Base-by-base conservation (phyloP, 1,140 invertebrate species). In the Lanistes nyassanus region DNA sequence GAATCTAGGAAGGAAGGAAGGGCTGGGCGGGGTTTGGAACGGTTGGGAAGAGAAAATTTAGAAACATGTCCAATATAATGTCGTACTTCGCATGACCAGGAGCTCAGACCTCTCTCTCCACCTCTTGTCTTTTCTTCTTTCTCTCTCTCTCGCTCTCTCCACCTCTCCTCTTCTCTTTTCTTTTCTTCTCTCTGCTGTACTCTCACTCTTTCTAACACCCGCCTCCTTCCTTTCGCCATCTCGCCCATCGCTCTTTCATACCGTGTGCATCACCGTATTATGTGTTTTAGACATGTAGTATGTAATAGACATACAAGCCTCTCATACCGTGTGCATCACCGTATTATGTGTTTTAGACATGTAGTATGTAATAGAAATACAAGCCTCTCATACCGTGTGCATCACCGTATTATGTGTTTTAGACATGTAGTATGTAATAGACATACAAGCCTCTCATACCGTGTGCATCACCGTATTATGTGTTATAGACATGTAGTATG, bases 71-170 rank as follows among this genome's bases (percentile, higher is more conserved):
- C n/a, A n/a, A n/a, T n/a, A n/a, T n/a, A n/a, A n/a, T n/a, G n/a
- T n/a, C n/a, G n/a, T n/a, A n/a, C n/a, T n/a, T n/a, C n/a, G n/a
- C n/a, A n/a, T n/a, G n/a, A n/a, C n/a, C n/a, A n/a, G n/a, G n/a
- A n/a, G n/a, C n/a, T n/a, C n/a, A n/a, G n/a, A n/a, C n/a, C n/a
- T n/a, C n/a, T n/a, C n/a, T n/a, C n/a, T n/a, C n/a, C n/a, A n/a
- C n/a, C n/a, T n/a, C n/a, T n/a, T 69, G 42, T 69, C 47, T 71
- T 36, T 37, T 34, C 56, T 29, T 58, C 53, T 71, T 55, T 56
- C 5, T 70, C 47, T 58, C 6, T 36, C 53, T 56, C n/a, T 42
- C 68, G 37, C 29, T 58, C 53, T 58, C 34, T 36, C 68, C 37
- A 29, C 36, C 68, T 56, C n/a, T 0, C 6, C 36, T 29, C 31